Evolutionary conservation across 2,113 vertebrate species (phyloP).

Genomic region (Paradoxurus hermaphroditus): DNA sequence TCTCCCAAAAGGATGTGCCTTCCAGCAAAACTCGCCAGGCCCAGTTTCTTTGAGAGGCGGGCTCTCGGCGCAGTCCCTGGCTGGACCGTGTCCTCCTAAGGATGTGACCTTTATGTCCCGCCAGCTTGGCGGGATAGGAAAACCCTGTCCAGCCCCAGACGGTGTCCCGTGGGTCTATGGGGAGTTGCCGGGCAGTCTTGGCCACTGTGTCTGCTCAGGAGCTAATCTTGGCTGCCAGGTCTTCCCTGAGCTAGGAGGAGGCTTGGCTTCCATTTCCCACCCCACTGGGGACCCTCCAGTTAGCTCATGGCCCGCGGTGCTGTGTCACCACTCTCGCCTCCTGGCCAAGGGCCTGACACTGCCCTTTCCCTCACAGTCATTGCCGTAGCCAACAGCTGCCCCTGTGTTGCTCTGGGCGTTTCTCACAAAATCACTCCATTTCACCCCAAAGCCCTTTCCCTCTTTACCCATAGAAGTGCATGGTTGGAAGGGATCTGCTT

Average conservation of each 20-base stretch:
- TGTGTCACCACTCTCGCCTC: neutral
- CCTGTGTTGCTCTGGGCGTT: neutral
- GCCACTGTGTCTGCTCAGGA: neutral
- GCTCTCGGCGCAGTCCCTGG: neutral
- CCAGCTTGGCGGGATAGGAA: neutral
- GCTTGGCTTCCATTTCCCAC: neutral
- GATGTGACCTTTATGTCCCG: neutral
- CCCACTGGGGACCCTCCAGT: neutral
- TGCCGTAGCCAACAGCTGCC: too few relatives aligned
- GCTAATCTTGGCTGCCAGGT: neutral
- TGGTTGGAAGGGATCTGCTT: fast-evolving
- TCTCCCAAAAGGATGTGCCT: neutral
- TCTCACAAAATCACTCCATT: neutral
- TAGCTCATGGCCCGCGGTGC: neutral
- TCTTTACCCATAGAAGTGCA: neutral
- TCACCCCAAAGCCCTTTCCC: neutral
- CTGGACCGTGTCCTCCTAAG: neutral
- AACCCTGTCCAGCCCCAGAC: neutral
- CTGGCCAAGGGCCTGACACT: neutral
- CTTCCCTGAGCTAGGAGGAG: neutral
- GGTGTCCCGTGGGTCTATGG: neutral
- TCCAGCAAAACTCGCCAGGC: neutral
- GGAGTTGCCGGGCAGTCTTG: neutral
- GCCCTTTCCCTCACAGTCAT: neutral
- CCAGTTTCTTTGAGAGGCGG: neutral